Percentiles rank a stretch among this genome's conserved stretches.
These are phyloP conservation scores for Aporophyla nigra DNA, from an alignment of 2,888 invertebrate species.

Conservation along the genomic window DNA sequence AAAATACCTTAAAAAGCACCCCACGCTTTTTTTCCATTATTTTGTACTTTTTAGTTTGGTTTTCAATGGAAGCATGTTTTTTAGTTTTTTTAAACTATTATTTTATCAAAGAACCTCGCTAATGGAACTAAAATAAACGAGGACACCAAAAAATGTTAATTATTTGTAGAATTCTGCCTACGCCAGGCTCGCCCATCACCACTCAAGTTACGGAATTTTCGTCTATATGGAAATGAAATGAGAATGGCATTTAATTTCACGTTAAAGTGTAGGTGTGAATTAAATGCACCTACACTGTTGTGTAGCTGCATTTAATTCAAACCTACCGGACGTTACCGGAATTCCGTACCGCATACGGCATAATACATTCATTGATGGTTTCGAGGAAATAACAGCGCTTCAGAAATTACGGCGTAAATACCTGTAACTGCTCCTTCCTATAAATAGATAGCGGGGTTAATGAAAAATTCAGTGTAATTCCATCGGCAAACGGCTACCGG, in stretches of 20 bases:
- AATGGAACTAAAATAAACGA: constrained; percentile 35
- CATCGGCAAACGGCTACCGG: constrained; percentile 56
- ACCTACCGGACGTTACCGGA: constrained; percentile 12
- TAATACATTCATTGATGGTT: constrained; percentile 19
- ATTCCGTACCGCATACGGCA: constrained; percentile 15
- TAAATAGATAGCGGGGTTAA: constrained; percentile 52
- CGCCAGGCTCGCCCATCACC: constrained; percentile 36
- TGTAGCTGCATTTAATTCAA: too few relatives aligned
- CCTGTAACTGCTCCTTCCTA: constrained; percentile 23
- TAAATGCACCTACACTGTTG: constrained; percentile 37
- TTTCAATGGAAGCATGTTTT: too few relatives aligned
- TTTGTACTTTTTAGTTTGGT: too few relatives aligned
- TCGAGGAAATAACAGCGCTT: constrained; percentile 32
- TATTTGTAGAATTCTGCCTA: constrained; percentile 42
- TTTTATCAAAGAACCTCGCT: neutral
- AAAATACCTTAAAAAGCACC: too few relatives aligned
- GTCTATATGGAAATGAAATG: constrained; percentile 63
- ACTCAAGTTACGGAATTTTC: constrained; percentile 52
- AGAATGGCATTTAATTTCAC: constrained; percentile 46
- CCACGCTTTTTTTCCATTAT: too few relatives aligned
- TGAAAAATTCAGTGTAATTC: constrained; percentile 65
- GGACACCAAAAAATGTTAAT: constrained; percentile 34
- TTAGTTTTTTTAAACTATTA: too few relatives aligned
- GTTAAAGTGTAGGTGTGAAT: constrained; percentile 34
- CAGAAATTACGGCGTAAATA: constrained; percentile 35